Evolutionary conservation across 2,888 invertebrate genomes (phyloP), one percentile per base, ranked within the genome.

Genomic region (Scaptomyza reducta): DNA sequence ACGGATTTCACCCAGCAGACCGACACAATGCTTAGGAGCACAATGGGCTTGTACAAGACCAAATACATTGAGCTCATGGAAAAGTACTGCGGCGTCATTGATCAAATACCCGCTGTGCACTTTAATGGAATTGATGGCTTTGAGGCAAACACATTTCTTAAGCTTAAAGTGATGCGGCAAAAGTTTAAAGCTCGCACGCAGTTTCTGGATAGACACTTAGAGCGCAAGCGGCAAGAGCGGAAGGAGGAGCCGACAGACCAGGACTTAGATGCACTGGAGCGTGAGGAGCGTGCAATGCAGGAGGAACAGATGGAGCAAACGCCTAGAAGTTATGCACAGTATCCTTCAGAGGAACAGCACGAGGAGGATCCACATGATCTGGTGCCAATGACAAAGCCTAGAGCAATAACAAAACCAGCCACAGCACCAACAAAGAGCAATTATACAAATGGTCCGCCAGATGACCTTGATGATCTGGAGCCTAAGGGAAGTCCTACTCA

Each of bases 51-150:
- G 42, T 89, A 92, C 57, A 94, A 93, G 89, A 91, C 91, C 54
- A 92, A 94, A 68, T 94, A 95, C 72, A 92, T 93, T 70, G 93
- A 94, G 78, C 87, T 95, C 40, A 90, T 95, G 80, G 95, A 95
- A 79, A 95, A 94, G 90, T 93, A 94, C 79, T 93, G 93, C 68
- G 91, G 91, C 22, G 94, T 94, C 0, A 93, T 95, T 72, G 94
- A 94, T 75, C 93, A 93, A 90, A 94, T 95, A 76, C 95, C 95
- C 1, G 91, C 93, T 13, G 92, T 93, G 69, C 93, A 94, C 41
- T 93, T 94, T 70, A 92, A 93, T 74, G 92, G 93, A 70, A 93
- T 95, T 55, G 94, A 94, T 2, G 94, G 94, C 0, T 95, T 94
- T 84, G 93, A 94, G 74, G 89, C 90, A 18, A 92, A 91, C 42